Base-by-base conservation (phyloP, 2,797 vertebrate species). In the Chelidonichthys spinosus region DNA sequence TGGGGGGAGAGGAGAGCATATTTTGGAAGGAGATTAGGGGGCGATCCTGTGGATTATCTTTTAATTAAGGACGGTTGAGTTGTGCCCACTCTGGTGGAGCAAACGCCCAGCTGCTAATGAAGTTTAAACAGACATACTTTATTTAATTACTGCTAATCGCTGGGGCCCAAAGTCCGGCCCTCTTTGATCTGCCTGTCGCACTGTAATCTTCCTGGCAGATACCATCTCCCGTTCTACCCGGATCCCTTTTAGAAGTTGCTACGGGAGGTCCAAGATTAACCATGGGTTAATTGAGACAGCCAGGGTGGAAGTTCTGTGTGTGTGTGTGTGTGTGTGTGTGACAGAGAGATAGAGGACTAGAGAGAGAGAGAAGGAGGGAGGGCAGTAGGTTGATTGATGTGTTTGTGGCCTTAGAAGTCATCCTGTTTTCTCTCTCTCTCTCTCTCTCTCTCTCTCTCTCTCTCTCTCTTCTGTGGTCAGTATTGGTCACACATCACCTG, bases 41-140 rank as follows among this genome's bases (percentile, higher is more conserved):
- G 95, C 94, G 90, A 96, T 97, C 95, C 94, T 93, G 94, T 96
- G 97, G 97, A 98, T 99, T 99, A 99, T 97, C 96, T 97, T 97
- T 97, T 98, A 97, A 98, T 98, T 99, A 98, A 96, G 96, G 96
- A 97, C 92, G 97, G 96, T 96, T 97, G 96, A 98, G 96, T 98
- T 97, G 97, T 97, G 96, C 96, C 94, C 96, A 97, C 94, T 97
- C 96, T 98, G 93, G 95, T 97, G 96, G 94, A 96, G 96, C 95
- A 96, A 98, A 98, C 89, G 92, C 95, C 95, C 96, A 96, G 94
- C 94, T 96, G 95, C 95, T 98, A 99, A 99, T 98, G 97, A 97
- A 97, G 96, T 98, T 99, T 98, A 97, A 98, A 98, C 96, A 97
- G 96, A 98, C 96, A 96, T 96, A 97, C 95, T 98, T 98, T 98